phyloP scores from a whole-genome alignment of 2,797 vertebrate genomes.

The Adrianichthys oophorus region DNA sequence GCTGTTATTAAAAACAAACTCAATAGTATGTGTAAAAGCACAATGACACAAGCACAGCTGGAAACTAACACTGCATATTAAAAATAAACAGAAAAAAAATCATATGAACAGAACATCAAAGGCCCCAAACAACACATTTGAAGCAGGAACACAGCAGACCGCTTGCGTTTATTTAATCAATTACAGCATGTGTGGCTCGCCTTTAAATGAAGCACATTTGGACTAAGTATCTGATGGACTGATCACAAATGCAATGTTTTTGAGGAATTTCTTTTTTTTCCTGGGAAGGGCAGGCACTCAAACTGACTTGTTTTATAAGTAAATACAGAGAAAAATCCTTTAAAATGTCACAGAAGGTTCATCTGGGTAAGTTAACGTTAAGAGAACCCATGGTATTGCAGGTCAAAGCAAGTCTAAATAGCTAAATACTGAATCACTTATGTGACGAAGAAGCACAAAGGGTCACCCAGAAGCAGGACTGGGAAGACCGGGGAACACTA shows the following conservation, averaged over 20 bases:
- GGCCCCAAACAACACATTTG: too few relatives aligned
- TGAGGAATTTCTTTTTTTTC: slow-evolving; percentile 8
- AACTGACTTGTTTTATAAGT: slow-evolving; percentile 1
- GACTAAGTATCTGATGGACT: slow-evolving; percentile 63
- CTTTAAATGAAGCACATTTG: slow-evolving; percentile 30
- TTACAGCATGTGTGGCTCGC: slow-evolving; percentile 53
- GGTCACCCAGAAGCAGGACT: slow-evolving; percentile 3
- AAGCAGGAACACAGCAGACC: slow-evolving; percentile 45
- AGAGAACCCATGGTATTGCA: slow-evolving; percentile 3
- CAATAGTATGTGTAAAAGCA: too few relatives aligned
- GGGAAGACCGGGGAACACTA: not conserved
- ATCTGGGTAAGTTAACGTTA: slow-evolving; percentile 3
- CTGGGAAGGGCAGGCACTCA: slow-evolving; percentile 23
- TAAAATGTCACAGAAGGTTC: slow-evolving; percentile 18
- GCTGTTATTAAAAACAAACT: not conserved
- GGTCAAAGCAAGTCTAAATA: not conserved
- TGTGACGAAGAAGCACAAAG: slow-evolving; percentile 2
- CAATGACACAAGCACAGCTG: too few relatives aligned
- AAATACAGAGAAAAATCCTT: slow-evolving; percentile 1
- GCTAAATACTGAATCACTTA: slow-evolving; percentile 1
- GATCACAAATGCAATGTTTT: slow-evolving; percentile 29
- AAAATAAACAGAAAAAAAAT: too few relatives aligned
- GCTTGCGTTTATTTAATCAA: slow-evolving; percentile 61
- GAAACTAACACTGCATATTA: too few relatives aligned
- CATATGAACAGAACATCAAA: too few relatives aligned